Evolutionary conservation across 2,113 vertebrate genomes (phyloP).

Genomic region (Hippocampus comes): DNA sequence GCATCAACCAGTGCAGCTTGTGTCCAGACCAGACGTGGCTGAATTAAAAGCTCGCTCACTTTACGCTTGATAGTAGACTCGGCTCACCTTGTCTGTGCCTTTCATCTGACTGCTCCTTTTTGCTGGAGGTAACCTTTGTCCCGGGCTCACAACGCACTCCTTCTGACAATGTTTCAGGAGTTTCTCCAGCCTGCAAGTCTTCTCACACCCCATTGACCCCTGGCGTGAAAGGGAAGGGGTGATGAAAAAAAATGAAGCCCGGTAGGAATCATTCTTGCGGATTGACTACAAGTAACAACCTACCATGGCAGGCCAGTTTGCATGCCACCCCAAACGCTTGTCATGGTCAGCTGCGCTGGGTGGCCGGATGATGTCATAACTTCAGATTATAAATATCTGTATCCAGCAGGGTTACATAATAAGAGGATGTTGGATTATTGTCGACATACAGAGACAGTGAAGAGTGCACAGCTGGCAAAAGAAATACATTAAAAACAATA

Average conservation of each 20-base stretch:
- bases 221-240: constrained; percentile 37
- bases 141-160: constrained; percentile 70
- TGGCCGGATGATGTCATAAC: constrained; percentile 65
- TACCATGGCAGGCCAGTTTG: constrained; percentile 60
- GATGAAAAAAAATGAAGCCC: constrained; percentile 10
- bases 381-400: constrained; percentile 73
- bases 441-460: constrained; percentile 47
- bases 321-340: constrained; percentile 60
- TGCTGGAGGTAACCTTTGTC: constrained; percentile 59
- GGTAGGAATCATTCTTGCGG: constrained; percentile 21
- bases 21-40: constrained; percentile 20
- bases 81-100: constrained; percentile 67
- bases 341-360: constrained; percentile 49
- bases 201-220: constrained; percentile 69
- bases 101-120: constrained; percentile 52
- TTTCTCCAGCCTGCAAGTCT: constrained; percentile 60
- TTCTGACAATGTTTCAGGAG: constrained; percentile 67
- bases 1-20: constrained; percentile 46
- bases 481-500: constrained; percentile 34
- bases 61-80: constrained; percentile 27
- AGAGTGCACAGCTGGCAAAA: constrained; percentile 46
- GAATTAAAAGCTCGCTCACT: constrained; percentile 34
- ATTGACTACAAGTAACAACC: constrained; percentile 31
- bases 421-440: constrained; percentile 65
- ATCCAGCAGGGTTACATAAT: constrained; percentile 71